phyloP scores from a whole-genome alignment of 1,140 invertebrate species.

The Heliothis virescens region DNA sequence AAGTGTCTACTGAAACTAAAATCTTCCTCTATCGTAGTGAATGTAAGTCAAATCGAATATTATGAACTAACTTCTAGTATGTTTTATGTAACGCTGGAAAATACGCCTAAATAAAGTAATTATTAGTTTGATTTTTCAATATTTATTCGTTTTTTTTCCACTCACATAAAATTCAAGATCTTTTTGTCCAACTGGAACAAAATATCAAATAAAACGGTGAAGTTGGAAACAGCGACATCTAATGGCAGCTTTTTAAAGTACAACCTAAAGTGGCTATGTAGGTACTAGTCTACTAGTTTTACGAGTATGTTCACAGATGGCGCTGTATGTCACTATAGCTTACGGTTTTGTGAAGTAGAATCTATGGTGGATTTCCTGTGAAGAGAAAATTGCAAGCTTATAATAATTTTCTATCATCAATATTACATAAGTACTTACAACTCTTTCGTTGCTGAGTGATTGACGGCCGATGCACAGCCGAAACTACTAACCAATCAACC shows the following conservation, averaged over 20 bases:
- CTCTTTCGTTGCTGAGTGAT: no score
- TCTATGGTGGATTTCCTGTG: no score
- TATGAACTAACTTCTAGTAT: slow-evolving; percentile 63
- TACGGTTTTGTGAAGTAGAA: no score
- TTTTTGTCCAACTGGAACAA: neutral
- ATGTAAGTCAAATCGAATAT: slow-evolving; percentile 50
- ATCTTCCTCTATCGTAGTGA: slow-evolving; percentile 43
- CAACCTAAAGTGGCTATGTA: no score
- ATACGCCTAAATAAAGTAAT: slow-evolving; percentile 72
- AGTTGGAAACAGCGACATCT: neutral
- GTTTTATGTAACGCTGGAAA: slow-evolving; percentile 70
- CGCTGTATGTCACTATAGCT: no score
- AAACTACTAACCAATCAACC: no score
- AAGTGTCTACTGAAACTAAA: slow-evolving; percentile 1
- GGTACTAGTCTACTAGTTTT: no score
- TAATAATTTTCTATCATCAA: no score
- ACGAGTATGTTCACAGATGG: no score
- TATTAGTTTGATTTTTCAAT: slow-evolving; percentile 68
- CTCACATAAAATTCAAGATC: neutral
- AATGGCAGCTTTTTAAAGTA: neutral
- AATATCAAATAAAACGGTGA: neutral
- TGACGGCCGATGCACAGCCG: no score
- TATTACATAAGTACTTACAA: no score
- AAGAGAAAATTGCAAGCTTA: no score
- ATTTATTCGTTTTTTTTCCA: slow-evolving; percentile 56